Evolutionary conservation across 2,113 vertebrate genomes (phyloP), one percentile per base, ranked within the genome.

Genomic region (Ceyx melanurus): DNA sequence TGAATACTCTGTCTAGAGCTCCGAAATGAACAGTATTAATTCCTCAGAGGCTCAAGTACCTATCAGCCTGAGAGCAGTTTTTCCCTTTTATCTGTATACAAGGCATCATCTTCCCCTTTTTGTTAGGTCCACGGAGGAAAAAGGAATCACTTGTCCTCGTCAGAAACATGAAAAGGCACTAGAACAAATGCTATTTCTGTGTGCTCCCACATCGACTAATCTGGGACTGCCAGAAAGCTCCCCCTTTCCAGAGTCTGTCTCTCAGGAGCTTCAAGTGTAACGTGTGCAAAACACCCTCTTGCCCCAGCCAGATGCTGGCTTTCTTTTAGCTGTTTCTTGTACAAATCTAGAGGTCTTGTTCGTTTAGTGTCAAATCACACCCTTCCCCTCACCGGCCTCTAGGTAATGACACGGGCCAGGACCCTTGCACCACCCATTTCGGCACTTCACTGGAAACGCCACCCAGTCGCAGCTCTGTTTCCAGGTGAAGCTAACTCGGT

Each of bases 301-400:
- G 10, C 45, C 12, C 20, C 42, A 4, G 20, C 13, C 60, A 10
- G 31, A 2, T 0, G 9, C 51, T 10, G 26, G 2, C 1, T 43
- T 28, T 19, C 42, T 9, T 31, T 9, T 8, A 3, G n/a, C 54
- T 6, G 15, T 7, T 37, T 16, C 68, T 11, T 4, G n/a, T 5
- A 21, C 37, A 19, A 2, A 6, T 2, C 19, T 5, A 1, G 5
- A 5, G 25, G 2, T 3, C 23, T 11, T 6, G 6, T 0, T 33
- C 67, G 1, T 9, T 16, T 1, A 2, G 9, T 3, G n/a, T 22
- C 37, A 8, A 3, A 21, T 16, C 48, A 2, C 37, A 3, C 26
- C 12, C 64, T 13, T 5, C 11, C 1, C 26, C 51, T 15, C 14
- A 7, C 48, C 10, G 48, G 48, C 22, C 22, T 13, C 48, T 50